Evolutionary conservation across 92 coral and sea anemone genomes (phyloP).

Genomic region (Epizoanthus rinbou): DNA sequence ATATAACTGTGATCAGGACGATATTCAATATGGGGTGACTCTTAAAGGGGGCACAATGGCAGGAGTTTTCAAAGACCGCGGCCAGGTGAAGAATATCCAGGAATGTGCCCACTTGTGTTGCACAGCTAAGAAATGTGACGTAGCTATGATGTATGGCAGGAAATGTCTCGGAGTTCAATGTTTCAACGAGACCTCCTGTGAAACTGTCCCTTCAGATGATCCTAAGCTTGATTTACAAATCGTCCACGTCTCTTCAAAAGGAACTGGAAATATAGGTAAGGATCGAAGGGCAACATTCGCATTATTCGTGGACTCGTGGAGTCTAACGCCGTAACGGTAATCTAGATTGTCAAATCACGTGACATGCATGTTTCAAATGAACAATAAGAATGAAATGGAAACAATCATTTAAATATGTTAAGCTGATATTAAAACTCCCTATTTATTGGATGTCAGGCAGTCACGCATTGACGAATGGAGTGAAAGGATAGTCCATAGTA

Average conservation of each 20-base stretch:
- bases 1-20: constrained; percentile 92
- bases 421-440: too few relatives aligned
- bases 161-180: constrained; percentile 90
- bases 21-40: constrained; percentile 85
- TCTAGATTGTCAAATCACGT: too few relatives aligned
- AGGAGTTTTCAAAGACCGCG: constrained; percentile 82
- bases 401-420: too few relatives aligned
- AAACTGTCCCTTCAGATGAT: constrained; percentile 89
- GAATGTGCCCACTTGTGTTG: constrained; percentile 97
- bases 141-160: constrained; percentile 93
- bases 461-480: too few relatives aligned
- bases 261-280: constrained; percentile 80
- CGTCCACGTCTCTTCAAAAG: constrained; percentile 84
- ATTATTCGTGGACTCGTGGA: too few relatives aligned
- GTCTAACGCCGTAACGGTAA: too few relatives aligned
- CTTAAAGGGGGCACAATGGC: constrained; percentile 89
- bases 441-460: too few relatives aligned
- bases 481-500: too few relatives aligned
- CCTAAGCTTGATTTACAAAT: constrained; percentile 86
- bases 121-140: constrained; percentile 84
- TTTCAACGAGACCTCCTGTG: constrained; percentile 85
- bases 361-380: too few relatives aligned
- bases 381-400: too few relatives aligned
- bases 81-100: constrained; percentile 88
- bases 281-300: not conserved